Evolutionary conservation across 2,113 vertebrate species (phyloP), one percentile per base, ranked within the genome.

Genomic region (Toxostoma redivivum): DNA sequence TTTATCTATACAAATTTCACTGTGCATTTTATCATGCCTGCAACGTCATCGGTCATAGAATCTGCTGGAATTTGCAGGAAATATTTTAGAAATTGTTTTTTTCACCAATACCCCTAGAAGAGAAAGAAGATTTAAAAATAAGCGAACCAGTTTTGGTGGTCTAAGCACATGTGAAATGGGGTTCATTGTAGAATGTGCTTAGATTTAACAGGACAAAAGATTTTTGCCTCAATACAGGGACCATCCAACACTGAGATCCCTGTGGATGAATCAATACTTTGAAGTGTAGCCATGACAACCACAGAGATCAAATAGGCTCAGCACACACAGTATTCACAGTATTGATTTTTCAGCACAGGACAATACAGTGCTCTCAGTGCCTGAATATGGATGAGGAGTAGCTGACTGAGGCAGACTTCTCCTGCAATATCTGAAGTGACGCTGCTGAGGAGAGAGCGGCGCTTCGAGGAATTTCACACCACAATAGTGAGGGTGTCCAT

Each of bases 241-340:
- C 73, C 79, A 85, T 96, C 95, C 80, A 93, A 94, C 81, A 92
- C 86, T 72, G 83, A 95, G 81, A 91, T 97, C 92, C 93, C 93
- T 91, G 66, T 74, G 81, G 89, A 94, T 82, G 92, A 97, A 97
- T 97, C 92, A 57, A 97, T 98, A 96, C 88, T 88, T 97, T 91
- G 80, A 95, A 48, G 23, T 70, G 94, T 98, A 84, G 80, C 92
- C 97, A 97, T 98, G 97, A 97, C 98, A 98, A 97, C 97, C 76
- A 77, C 14, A 92, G 71, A 97, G 93, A 94, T 91, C 86, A 90
- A 92, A 94, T 56, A 91, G 78, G 88, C 94, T 94, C 78, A 94
- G 96, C 88, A 94, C 91, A 96, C 95, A 96, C 33, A 37, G 69
- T 67, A 95, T 91, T 95, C 94, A 93, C 65, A 40, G 54, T 91